Conservation (phyloP, 2,113 vertebrate genomes). For the Heterotilapia buettikoferi region DNA sequence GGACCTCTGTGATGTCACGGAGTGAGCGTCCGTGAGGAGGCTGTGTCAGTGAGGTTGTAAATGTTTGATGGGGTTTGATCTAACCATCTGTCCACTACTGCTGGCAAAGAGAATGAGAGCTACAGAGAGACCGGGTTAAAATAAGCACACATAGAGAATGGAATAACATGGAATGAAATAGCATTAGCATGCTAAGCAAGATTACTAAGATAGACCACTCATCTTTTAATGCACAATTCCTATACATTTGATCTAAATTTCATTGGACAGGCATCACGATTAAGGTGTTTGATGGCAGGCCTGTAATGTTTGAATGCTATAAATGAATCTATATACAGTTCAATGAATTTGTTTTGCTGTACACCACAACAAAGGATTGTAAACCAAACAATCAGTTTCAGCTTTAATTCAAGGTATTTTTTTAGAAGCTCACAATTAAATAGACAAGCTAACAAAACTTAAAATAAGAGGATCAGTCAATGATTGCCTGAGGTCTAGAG, state of each 20-base stretch:
- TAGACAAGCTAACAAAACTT: neutral
- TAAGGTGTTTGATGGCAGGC: neutral
- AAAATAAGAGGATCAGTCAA: neutral
- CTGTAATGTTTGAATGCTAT: neutral
- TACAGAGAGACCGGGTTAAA: neutral
- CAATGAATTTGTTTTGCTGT: neutral
- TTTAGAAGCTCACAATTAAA: neutral
- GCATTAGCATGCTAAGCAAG: neutral
- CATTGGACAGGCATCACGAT: neutral
- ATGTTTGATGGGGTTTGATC: constrained; percentile 72
- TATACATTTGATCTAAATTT: neutral
- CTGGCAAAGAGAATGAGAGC: constrained; percentile 1
- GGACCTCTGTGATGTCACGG: constrained; percentile 40
- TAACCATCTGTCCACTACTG: constrained; percentile 64
- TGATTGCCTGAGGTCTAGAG: neutral
- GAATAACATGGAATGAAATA: neutral
- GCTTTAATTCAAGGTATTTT: neutral
- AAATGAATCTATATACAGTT: neutral
- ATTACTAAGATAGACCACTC: neutral
- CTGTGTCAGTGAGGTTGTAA: constrained; percentile 61
- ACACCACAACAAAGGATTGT: neutral
- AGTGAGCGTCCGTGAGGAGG: constrained; percentile 16
- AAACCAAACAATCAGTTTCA: neutral
- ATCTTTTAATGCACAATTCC: neutral
- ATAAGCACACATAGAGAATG: neutral